Conservation (phyloP, 2,113 vertebrate species). For the Podarcis muralis region DNA sequence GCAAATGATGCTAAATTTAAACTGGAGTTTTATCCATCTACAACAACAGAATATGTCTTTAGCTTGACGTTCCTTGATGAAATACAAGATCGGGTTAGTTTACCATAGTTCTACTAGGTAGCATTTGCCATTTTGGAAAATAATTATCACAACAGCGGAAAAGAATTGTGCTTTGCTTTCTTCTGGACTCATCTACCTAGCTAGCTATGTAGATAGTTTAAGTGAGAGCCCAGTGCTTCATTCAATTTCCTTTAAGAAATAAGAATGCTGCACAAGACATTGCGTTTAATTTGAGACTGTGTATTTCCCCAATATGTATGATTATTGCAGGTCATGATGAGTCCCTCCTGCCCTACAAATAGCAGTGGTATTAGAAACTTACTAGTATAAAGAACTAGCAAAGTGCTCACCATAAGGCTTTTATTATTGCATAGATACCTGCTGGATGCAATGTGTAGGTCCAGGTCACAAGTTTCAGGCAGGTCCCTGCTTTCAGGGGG, state of each 20-base stretch:
- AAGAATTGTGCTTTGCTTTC: not conserved
- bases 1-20: slow-evolving; percentile 81
- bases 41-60: slow-evolving; percentile 80
- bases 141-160: not conserved
- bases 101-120: not conserved
- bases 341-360: not conserved
- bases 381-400: not conserved
- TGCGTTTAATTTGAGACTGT: too few relatives aligned
- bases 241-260: not conserved
- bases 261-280: not conserved
- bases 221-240: too few relatives aligned
- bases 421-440: not conserved
- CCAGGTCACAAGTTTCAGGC: not conserved
- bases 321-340: too few relatives aligned
- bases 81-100: slow-evolving; percentile 83
- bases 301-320: too few relatives aligned
- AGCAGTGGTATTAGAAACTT: not conserved
- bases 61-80: slow-evolving; percentile 83
- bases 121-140: not conserved
- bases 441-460: not conserved
- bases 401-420: not conserved
- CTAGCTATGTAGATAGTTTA: not conserved
- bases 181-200: not conserved
- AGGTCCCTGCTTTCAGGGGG: not conserved
- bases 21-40: slow-evolving; percentile 75